Conservation (phyloP, 2,797 vertebrate genomes). For the Glossophaga mutica region DNA sequence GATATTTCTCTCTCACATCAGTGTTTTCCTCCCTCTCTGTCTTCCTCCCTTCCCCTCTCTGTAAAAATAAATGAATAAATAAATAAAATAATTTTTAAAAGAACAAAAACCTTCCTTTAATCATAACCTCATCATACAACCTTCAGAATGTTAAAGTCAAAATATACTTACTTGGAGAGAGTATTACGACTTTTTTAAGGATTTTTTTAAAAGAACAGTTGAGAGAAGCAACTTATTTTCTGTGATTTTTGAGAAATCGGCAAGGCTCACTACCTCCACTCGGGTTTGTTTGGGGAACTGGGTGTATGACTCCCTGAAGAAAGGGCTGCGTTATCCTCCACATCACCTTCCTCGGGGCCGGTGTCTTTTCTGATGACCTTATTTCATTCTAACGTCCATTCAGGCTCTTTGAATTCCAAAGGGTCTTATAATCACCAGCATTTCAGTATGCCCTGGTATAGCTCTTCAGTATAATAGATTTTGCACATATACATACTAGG, state of each 20-base stretch:
- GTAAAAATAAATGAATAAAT: no score
- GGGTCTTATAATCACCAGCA: slow-evolving; percentile 13
- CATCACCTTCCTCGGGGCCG: not conserved
- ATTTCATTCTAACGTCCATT: slow-evolving; percentile 44
- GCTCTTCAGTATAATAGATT: not conserved
- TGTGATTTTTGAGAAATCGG: slow-evolving; percentile 5
- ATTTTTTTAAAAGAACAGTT: not conserved
- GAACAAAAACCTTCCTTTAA: not conserved
- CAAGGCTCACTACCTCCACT: not conserved
- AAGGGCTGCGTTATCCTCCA: not conserved
- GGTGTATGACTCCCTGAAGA: not conserved
- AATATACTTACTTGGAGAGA: not conserved
- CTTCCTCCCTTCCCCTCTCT: no score
- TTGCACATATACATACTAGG: not conserved
- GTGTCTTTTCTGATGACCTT: not conserved
- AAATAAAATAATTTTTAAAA: no score
- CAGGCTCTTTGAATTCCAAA: slow-evolving; percentile 57
- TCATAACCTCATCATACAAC: not conserved
- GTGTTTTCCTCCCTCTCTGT: no score
- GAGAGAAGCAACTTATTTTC: slow-evolving; percentile 9
- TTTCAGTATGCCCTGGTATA: not conserved
- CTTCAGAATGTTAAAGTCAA: not conserved
- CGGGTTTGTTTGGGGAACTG: slow-evolving; percentile 16
- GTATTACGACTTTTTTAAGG: not conserved
- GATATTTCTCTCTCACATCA: no score